Percentiles rank a stretch among this genome's conserved stretches.
These are phyloP conservation scores for Tetramorium parvispinum DNA, from an alignment of 1,140 invertebrate genomes.

Conservation along the genomic window DNA sequence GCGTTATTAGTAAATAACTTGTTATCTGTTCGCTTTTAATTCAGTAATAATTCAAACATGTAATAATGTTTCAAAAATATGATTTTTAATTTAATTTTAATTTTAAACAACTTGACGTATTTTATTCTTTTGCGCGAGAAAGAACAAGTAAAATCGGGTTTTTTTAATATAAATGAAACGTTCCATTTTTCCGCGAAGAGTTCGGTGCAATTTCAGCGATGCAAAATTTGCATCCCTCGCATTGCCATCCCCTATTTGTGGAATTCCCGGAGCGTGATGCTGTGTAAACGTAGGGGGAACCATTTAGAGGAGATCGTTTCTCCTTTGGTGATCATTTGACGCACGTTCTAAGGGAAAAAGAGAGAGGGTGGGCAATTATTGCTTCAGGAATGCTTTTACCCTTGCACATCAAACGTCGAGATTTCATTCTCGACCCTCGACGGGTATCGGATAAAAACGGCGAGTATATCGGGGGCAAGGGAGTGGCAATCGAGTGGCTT, in stretches of 20 bases:
- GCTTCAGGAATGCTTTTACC: constrained; percentile 66
- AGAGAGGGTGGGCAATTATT: constrained; percentile 67
- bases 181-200: background rate
- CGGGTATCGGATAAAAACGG: constrained; percentile 34
- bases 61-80: constrained; percentile 1
- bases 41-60: background rate
- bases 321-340: constrained; percentile 67
- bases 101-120: background rate
- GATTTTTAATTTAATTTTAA: too few relatives aligned
- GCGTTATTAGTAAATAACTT: background rate
- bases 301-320: constrained; percentile 63
- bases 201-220: constrained; percentile 25
- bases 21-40: background rate
- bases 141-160: background rate
- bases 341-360: constrained; percentile 21
- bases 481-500: constrained; percentile 21
- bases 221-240: constrained; percentile 33
- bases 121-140: background rate
- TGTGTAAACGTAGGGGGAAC: constrained; percentile 43
- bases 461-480: background rate
- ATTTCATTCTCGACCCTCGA: constrained; percentile 62
- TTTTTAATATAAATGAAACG: background rate
- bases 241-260: constrained; percentile 60
- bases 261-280: constrained; percentile 67
- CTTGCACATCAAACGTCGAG: constrained; percentile 73